These are phyloP conservation scores for Illadopsis cleaveri DNA, from an alignment of 2,113 vertebrate species.

Conservation along the genomic window DNA sequence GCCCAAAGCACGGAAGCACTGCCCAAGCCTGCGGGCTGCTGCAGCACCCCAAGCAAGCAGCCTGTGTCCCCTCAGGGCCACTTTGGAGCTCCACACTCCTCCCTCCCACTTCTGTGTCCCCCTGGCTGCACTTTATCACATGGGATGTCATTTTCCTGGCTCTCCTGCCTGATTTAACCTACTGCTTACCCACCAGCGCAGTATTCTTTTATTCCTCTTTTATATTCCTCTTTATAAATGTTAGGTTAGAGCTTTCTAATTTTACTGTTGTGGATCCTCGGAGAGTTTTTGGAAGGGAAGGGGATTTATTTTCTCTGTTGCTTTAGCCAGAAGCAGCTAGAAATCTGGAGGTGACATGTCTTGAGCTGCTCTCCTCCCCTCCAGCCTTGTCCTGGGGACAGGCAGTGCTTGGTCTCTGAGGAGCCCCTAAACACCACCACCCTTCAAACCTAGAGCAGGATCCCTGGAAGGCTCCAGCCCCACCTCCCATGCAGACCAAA, in stretches of 20 bases:
- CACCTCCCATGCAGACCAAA: neutral
- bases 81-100: neutral
- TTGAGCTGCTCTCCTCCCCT: neutral
- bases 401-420: neutral
- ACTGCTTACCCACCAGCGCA: neutral
- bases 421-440: neutral
- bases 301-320: neutral
- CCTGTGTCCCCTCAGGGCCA: rapidly evolving
- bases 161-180: neutral
- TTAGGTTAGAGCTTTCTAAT: neutral
- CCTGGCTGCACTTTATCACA: neutral
- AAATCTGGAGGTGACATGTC: neutral
- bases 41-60: neutral
- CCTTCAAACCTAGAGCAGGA: rapidly evolving
- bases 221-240: neutral
- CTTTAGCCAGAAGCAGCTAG: neutral
- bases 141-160: neutral
- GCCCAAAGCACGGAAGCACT: rapidly evolving
- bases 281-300: neutral
- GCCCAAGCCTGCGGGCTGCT: neutral
- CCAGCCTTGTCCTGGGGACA: neutral
- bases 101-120: neutral
- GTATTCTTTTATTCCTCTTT: neutral
- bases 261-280: conserved; percentile 17
- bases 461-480: neutral